These are phyloP conservation scores for Mactromeris polynyma DNA, from an alignment of 2,888 invertebrate genomes.

Conservation along the genomic window DNA sequence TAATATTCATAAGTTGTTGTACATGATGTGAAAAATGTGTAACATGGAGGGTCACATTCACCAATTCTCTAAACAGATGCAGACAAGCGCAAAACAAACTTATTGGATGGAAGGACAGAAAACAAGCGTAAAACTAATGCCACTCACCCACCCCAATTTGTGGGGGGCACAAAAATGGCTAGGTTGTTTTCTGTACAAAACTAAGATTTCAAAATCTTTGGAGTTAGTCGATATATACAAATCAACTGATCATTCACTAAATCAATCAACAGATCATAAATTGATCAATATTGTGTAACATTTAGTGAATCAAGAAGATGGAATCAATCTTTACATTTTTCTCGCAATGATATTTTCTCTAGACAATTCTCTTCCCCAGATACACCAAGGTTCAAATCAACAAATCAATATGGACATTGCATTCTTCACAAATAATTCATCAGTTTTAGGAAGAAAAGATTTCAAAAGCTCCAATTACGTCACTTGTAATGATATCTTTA, in stretches of 20 bases:
- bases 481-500: not conserved
- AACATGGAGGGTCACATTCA: no score
- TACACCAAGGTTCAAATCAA: conserved; percentile 4
- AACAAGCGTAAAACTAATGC: no score
- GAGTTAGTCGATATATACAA: no score
- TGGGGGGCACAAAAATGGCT: no score
- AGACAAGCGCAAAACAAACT: no score
- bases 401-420: conserved; percentile 7
- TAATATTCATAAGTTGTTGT: no score
- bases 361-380: conserved; percentile 15
- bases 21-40: no score
- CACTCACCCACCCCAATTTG: no score
- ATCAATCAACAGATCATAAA: not conserved
- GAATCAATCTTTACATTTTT: not conserved
- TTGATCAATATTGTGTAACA: not conserved
- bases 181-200: no score
- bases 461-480: not conserved
- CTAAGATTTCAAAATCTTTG: no score
- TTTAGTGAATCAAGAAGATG: not conserved
- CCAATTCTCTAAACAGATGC: no score
- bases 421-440: conserved; percentile 10
- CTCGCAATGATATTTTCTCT: not conserved
- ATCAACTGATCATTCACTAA: not conserved
- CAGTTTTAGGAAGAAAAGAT: not conserved
- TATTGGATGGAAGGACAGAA: no score